Conservation (phyloP, 2,113 vertebrate species). For the Melospiza melodia region DNA sequence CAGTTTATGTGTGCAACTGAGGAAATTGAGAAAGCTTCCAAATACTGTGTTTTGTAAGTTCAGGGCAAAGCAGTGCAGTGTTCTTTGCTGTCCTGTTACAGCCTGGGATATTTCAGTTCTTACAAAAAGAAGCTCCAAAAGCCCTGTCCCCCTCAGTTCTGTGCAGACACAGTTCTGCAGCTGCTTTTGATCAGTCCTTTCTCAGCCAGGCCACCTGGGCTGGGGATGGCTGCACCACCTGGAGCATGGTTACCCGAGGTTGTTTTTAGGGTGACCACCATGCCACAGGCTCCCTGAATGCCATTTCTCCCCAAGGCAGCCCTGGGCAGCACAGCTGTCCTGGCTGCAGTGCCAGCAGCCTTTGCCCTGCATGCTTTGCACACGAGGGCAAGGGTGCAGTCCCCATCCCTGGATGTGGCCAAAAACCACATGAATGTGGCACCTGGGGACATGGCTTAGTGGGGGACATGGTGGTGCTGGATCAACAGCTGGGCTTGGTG, state of each 20-base stretch:
- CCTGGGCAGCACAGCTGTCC: not conserved
- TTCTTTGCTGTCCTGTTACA: not conserved
- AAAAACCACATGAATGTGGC: not conserved
- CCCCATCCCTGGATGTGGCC: fast-evolving
- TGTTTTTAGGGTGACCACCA: not conserved
- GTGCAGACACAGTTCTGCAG: not conserved
- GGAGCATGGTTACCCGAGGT: not conserved
- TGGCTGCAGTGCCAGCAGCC: not conserved
- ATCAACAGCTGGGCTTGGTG: not conserved
- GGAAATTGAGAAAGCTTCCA: not conserved
- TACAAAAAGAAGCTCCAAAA: not conserved
- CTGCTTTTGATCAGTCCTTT: not conserved
- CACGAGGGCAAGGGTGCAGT: fast-evolving
- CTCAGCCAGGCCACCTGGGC: not conserved
- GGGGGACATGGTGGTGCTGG: not conserved
- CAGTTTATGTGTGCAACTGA: not conserved
- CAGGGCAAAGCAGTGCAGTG: not conserved
- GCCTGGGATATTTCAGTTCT: not conserved
- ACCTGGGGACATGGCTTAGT: not conserved
- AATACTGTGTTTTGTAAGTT: not conserved
- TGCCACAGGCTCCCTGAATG: not conserved
- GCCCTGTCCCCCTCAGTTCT: not conserved
- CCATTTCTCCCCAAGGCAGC: not conserved
- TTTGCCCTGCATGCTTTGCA: not conserved
- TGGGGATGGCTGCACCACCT: not conserved